Percentiles rank a stretch among this genome's conserved stretches.
phyloP scores from a whole-genome alignment of 2,797 vertebrate species.

The Acestrorhynchus altus region DNA sequence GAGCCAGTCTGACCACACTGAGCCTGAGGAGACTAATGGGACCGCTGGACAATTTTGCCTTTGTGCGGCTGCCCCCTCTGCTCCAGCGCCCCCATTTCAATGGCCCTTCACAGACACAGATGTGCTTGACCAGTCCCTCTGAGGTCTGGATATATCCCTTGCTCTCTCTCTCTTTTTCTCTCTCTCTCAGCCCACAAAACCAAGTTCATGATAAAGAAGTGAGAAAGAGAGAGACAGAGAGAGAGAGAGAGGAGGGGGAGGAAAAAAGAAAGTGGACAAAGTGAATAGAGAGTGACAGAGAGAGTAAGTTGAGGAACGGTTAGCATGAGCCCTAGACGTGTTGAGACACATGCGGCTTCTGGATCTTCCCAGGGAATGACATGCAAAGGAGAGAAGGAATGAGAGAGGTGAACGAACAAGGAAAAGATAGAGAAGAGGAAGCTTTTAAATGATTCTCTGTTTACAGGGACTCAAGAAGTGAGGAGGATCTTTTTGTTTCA shows the following conservation, averaged over 20 bases:
- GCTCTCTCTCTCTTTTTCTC: not conserved
- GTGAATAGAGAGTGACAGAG: not conserved
- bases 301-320: conserved; percentile 35
- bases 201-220: conserved; percentile 28
- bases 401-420: conserved; percentile 38
- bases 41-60: conserved; percentile 70
- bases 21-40: conserved; percentile 77
- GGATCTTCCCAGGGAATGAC: conserved; percentile 59
- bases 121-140: conserved; percentile 85
- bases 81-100: conserved; percentile 81
- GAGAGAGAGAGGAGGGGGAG: not conserved
- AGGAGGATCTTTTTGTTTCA: conserved; percentile 23
- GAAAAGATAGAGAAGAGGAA: conserved; percentile 30
- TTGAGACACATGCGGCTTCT: conserved; percentile 59
- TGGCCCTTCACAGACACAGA: conserved; percentile 82
- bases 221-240: not conserved
- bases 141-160: conserved; percentile 53
- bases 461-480: conserved; percentile 44
- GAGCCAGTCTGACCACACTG: conserved; percentile 73
- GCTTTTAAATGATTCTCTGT: conserved; percentile 40
- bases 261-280: conserved; percentile 9
- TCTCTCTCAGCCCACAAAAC: conserved; percentile 15
- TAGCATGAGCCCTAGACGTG: conserved; percentile 53
- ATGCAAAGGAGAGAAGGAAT: conserved; percentile 52
- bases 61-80: conserved; percentile 65